These are phyloP conservation scores for Noctua janthina DNA, from an alignment of 2,888 invertebrate genomes.

Conservation along the genomic window DNA sequence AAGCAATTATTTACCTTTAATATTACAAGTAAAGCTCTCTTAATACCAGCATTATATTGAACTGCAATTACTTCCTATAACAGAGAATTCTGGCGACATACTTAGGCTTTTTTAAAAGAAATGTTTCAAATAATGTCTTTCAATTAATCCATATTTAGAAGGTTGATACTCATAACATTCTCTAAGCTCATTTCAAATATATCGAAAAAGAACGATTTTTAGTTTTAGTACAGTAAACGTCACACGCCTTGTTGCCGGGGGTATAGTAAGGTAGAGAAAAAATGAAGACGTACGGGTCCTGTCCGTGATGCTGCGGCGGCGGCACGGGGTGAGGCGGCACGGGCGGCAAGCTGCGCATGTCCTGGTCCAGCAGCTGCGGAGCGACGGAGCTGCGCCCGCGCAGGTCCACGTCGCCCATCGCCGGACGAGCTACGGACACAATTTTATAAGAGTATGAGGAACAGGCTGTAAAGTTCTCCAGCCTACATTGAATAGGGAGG, in stretches of 20 bases:
- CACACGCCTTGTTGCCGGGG: not conserved
- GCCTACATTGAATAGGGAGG: not conserved
- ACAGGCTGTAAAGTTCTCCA: not conserved
- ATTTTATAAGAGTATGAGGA: not conserved
- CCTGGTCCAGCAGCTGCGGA: conserved; percentile 92
- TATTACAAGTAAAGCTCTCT: not conserved
- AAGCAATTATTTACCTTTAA: not conserved
- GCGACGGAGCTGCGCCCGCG: conserved; percentile 74
- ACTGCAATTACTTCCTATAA: not conserved
- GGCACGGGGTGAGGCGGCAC: conserved; percentile 79
- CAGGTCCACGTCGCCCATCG: conserved; percentile 82
- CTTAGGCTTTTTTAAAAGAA: not conserved
- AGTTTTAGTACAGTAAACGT: not conserved
- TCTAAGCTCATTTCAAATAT: not conserved
- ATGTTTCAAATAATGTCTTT: not conserved
- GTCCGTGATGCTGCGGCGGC: conserved; percentile 74
- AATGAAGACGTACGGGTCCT: conserved; percentile 74
- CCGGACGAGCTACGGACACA: conserved; percentile 67
- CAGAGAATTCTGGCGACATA: not conserved
- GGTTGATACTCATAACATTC: not conserved
- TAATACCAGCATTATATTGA: not conserved
- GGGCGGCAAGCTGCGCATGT: conserved; percentile 92
- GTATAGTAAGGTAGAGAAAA: not conserved
- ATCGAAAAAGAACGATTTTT: not conserved
- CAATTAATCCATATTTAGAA: not conserved